phyloP scores from a whole-genome alignment of 1,140 invertebrate species.

The Vanessa tameamea region DNA sequence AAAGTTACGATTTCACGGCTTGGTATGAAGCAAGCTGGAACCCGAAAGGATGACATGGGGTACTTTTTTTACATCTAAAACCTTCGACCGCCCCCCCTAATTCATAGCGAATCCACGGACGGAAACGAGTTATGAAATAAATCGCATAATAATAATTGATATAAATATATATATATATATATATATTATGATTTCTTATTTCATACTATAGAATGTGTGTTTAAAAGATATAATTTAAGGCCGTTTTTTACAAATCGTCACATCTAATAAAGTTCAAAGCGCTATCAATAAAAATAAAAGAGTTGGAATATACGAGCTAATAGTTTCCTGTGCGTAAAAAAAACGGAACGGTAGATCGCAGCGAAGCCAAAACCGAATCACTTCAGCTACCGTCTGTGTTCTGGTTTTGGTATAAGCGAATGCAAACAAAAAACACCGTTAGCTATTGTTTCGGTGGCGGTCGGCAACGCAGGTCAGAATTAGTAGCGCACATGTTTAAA shows the following conservation, averaged over 20 bases:
- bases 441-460: conserved; percentile 72
- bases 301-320: neutral
- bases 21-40: too few relatives aligned
- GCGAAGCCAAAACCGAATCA: conserved; percentile 13
- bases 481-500: conserved; percentile 79
- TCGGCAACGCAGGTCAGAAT: conserved; percentile 66
- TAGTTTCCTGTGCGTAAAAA: neutral
- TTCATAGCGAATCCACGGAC: too few relatives aligned
- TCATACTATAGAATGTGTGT: too few relatives aligned
- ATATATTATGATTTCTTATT: too few relatives aligned
- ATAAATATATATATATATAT: too few relatives aligned
- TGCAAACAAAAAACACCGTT: conserved; percentile 70
- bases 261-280: neutral
- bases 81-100: too few relatives aligned
- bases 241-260: too few relatives aligned
- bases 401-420: conserved; percentile 61
- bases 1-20: too few relatives aligned
- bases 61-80: too few relatives aligned
- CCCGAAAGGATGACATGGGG: too few relatives aligned
- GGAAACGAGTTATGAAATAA: too few relatives aligned
- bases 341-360: conserved; percentile 16
- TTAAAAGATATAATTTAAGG: too few relatives aligned
- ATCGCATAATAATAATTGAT: neutral
- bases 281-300: neutral
- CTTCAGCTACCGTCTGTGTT: conserved; percentile 30